Evolutionary conservation across 1,140 invertebrate species (phyloP), one percentile per base, ranked within the genome.

Genomic region (Drosophila ogumai): DNA sequence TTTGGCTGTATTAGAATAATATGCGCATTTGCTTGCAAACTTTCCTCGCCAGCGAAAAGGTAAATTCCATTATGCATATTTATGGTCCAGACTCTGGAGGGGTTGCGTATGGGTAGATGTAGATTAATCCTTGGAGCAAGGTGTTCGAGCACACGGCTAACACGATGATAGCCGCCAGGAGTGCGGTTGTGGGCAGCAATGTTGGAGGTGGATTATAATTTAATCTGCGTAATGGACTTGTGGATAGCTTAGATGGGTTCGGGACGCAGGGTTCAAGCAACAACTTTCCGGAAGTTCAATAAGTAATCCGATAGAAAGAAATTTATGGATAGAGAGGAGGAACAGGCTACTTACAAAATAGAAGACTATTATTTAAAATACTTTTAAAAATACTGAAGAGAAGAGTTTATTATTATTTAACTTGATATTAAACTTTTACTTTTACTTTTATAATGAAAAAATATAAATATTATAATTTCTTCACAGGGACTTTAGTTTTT

Each of bases 11-110:
- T 88, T 90, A 81, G 85, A 90, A 88, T 90, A 90, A 90, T 90
- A 63, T 90, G 64, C 66, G 57, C 81, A 88, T 88, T 88, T 88
- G 85, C 85, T 88, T 88, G 85, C 86, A 81, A 90, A 90, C 81
- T 90, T 90, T 90, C 81, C 80, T 81, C 71, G 75, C 75, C 75
- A 64, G 59, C 81, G 47, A 57, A 90, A 87, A 85, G 68, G 77
- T 73, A 79, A 73, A 79, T 79, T 85, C 74, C 75, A 90, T 87
- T 88, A 82, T 80, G 84, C 80, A 87, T 84, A 90, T 88, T 88
- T 90, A 90, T 88, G 77, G 77, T 59, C 69, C 46, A 55, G 52
- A 55, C 52, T 55, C 13, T 25, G 43, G 58, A 58, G 59, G 67
- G 65, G 64, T 40, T 47, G 72, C 49, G 57, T 74, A 63, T 36